phyloP scores from a whole-genome alignment of 2,113 vertebrate genomes.

The Lanius collurio region DNA sequence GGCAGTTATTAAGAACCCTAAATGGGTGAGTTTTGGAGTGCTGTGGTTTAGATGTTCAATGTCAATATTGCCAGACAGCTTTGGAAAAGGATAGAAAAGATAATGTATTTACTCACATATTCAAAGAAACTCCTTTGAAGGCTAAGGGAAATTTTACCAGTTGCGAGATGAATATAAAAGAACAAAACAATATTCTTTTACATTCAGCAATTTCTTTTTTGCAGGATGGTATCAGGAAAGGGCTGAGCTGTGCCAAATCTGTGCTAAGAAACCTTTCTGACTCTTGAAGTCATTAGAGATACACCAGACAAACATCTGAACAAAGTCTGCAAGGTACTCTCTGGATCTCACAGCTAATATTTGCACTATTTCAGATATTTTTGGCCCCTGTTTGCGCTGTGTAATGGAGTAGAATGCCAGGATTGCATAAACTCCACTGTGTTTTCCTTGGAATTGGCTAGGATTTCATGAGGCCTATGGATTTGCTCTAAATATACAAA shows the following conservation, averaged over 20 bases:
- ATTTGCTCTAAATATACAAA: neutral
- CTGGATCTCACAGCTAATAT: neutral
- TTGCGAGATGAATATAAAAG: neutral
- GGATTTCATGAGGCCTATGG: neutral
- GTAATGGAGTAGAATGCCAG: neutral
- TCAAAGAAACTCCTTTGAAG: neutral
- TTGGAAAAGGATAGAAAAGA: neutral
- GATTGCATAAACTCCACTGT: neutral
- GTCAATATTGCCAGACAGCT: neutral
- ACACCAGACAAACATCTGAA: neutral
- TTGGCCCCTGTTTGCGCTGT: neutral
- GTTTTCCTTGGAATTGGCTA: conserved; percentile 4
- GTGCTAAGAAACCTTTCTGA: neutral
- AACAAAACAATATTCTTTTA: neutral
- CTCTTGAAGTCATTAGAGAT: neutral
- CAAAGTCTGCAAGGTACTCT: neutral
- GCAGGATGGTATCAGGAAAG: neutral
- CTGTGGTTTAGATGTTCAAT: neutral
- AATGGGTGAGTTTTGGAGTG: neutral
- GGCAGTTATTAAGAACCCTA: neutral
- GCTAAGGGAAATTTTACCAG: neutral
- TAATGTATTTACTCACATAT: neutral
- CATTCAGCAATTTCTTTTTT: neutral
- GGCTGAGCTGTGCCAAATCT: neutral
- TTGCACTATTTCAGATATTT: neutral